Evolutionary conservation across 2,113 vertebrate genomes (phyloP).

Genomic region (Cichladusa arquata): DNA sequence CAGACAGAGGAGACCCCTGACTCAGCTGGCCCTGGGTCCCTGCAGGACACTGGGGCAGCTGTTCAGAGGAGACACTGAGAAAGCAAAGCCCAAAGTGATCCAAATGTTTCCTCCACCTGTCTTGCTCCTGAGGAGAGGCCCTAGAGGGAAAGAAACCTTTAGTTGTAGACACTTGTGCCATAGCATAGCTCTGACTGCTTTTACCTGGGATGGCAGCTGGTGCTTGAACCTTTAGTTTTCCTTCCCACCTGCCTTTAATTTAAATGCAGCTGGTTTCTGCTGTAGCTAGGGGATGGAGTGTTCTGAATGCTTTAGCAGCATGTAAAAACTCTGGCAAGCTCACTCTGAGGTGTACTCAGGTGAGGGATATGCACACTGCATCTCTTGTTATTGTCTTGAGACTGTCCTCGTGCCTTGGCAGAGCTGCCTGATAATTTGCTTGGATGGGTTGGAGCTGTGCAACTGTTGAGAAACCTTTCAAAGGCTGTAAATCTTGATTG

Average conservation of each 20-base stretch:
- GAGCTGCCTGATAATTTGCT: neutral
- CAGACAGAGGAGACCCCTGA: neutral
- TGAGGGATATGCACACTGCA: accelerated
- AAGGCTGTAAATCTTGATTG: neutral
- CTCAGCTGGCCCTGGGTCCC: neutral
- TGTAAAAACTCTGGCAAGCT: neutral
- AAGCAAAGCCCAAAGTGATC: neutral
- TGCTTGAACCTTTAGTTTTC: neutral
- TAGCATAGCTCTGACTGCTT: neutral
- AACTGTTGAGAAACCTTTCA: neutral
- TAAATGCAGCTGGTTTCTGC: neutral
- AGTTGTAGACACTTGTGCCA: accelerated
- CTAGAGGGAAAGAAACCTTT: neutral
- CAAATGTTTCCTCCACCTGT: neutral
- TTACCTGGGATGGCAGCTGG: neutral
- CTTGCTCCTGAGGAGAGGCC: neutral
- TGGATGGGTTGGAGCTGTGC: neutral
- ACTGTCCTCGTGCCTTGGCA: neutral
- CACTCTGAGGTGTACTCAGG: neutral
- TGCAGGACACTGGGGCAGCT: neutral
- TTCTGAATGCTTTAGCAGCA: neutral
- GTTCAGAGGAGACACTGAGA: neutral
- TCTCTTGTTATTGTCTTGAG: neutral
- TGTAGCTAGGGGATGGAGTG: neutral
- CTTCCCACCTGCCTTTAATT: neutral